Percentiles rank a stretch among this genome's conserved stretches.
Conservation (phyloP, 2,113 vertebrate genomes). For the Indicator maculatus region DNA sequence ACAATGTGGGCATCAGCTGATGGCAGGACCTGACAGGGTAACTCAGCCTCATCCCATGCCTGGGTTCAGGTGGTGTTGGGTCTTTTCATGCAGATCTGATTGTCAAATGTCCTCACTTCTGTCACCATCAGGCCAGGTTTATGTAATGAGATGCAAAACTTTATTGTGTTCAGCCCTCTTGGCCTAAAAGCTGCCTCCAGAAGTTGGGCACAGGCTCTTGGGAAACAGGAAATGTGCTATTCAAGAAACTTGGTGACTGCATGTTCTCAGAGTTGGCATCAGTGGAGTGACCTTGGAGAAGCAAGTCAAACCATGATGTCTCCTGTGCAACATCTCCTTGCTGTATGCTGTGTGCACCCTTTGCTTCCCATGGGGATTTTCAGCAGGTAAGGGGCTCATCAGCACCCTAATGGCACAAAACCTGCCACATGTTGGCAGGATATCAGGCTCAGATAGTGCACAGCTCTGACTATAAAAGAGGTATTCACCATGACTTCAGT, state of each 20-base stretch:
- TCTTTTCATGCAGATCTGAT: neutral
- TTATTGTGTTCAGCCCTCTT: neutral
- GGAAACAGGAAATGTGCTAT: neutral
- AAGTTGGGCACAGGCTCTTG: neutral
- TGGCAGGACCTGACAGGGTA: constrained; percentile 8
- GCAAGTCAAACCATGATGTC: neutral
- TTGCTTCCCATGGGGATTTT: neutral
- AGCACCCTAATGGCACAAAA: neutral
- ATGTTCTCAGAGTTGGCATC: neutral
- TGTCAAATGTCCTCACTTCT: neutral
- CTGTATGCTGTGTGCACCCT: neutral
- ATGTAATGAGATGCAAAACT: neutral
- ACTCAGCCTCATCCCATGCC: neutral
- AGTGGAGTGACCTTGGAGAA: neutral
- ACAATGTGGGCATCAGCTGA: neutral
- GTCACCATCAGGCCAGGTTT: neutral
- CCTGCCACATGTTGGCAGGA: neutral
- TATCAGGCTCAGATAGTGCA: neutral
- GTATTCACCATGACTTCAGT: neutral
- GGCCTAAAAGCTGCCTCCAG: neutral
- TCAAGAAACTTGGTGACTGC: neutral
- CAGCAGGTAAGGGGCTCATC: neutral
- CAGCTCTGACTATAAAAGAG: neutral
- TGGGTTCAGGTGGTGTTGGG: neutral
- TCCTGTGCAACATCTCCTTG: neutral